Evolutionary conservation across 2,797 vertebrate species (phyloP).

Genomic region (Centroberyx gerrardi): DNA sequence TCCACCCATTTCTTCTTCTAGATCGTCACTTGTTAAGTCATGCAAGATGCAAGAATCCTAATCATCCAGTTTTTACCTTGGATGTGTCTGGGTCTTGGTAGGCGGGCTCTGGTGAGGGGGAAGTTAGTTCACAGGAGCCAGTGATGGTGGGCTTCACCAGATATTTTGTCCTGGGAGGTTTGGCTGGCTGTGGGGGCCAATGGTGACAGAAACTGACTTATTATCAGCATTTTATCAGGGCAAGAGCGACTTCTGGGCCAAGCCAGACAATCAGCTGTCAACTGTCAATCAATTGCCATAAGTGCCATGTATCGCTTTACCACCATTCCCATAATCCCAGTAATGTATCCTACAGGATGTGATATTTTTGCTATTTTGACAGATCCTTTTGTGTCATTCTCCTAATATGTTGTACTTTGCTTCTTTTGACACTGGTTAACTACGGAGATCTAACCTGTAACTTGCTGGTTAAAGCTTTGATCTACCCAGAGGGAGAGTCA

Average conservation of each 20-base stretch:
- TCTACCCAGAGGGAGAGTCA: not conserved
- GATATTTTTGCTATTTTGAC: not conserved
- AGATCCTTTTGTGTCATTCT: too few relatives aligned
- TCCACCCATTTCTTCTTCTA: not conserved
- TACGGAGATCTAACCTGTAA: too few relatives aligned
- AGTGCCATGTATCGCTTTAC: not conserved
- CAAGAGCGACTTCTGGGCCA: not conserved
- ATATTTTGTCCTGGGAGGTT: constrained; percentile 1
- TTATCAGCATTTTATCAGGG: not conserved
- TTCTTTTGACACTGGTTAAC: too few relatives aligned
- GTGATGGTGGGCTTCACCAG: not conserved
- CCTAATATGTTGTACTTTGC: too few relatives aligned
- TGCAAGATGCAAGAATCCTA: not conserved
- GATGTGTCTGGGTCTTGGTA: constrained; percentile 42
- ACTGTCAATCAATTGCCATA: not conserved
- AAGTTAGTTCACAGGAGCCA: not conserved
- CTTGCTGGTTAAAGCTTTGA: too few relatives aligned
- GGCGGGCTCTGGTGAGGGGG: not conserved
- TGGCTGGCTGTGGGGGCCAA: constrained; percentile 10
- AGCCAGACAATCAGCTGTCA: not conserved
- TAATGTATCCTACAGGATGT: too few relatives aligned
- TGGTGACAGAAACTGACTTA: not conserved
- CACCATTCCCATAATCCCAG: not conserved
- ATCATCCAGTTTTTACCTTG: constrained; percentile 31
- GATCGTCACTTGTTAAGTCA: not conserved